These are phyloP conservation scores for Thamnaconus septentrionalis DNA, from an alignment of 2,113 vertebrate species.

Conservation along the genomic window DNA sequence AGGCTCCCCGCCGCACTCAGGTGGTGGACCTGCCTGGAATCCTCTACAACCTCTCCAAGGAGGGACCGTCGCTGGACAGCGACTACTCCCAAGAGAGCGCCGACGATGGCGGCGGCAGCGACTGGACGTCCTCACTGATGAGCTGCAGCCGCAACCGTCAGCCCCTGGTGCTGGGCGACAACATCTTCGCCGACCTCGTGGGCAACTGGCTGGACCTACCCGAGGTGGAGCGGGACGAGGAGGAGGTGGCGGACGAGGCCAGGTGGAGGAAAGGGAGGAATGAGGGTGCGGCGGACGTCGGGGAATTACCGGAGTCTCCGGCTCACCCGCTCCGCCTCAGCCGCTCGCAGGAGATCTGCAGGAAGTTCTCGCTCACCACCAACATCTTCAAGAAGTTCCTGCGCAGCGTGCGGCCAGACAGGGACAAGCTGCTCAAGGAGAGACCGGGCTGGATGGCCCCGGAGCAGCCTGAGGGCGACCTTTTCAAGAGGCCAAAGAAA, in stretches of 20 bases:
- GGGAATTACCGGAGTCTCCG: slow-evolving; percentile 51
- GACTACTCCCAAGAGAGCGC: slow-evolving; percentile 70
- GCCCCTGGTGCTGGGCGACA: slow-evolving; percentile 92
- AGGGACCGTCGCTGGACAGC: slow-evolving; percentile 73
- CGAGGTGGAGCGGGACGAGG: slow-evolving; percentile 82
- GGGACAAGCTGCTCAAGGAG: slow-evolving; percentile 91
- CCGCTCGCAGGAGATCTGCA: slow-evolving; percentile 87
- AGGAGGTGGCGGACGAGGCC: slow-evolving; percentile 54
- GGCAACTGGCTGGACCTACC: slow-evolving; percentile 97
- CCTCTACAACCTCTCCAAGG: slow-evolving; percentile 71
- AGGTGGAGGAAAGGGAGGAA: slow-evolving; percentile 60
- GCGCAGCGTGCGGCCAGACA: slow-evolving; percentile 88
- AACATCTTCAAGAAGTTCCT: slow-evolving; percentile 97
- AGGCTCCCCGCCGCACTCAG: slow-evolving; percentile 27
- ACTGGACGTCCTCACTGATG: slow-evolving; percentile 96
- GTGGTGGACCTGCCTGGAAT: slow-evolving; percentile 69
- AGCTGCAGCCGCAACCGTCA: slow-evolving; percentile 90
- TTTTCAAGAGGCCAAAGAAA: slow-evolving; percentile 88
- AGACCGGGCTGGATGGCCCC: slow-evolving; percentile 87
- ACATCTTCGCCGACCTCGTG: slow-evolving; percentile 94
- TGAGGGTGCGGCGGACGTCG: slow-evolving; percentile 46
- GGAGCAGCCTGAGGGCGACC: slow-evolving; percentile 68
- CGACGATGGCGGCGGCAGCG: slow-evolving; percentile 80
- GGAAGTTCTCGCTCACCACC: slow-evolving; percentile 88
- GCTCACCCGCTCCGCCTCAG: slow-evolving; percentile 68